Percentiles rank a stretch among this genome's conserved stretches.
Conservation (phyloP, 1,140 invertebrate genomes). For the Brachionus paranguensis region DNA sequence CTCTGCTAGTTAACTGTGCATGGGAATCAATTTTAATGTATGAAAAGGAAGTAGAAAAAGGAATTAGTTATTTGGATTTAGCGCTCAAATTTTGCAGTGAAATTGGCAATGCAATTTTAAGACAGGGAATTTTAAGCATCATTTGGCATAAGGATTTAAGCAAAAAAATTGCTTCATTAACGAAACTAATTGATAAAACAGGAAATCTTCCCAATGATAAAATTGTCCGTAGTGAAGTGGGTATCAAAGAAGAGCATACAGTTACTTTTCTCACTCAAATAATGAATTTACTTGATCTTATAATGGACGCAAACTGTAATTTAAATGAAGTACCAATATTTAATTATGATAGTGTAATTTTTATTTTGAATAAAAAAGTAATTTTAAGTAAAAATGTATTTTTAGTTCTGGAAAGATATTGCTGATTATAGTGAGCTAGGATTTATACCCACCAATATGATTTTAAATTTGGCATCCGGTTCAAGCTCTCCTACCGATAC, state of each 20-base stretch:
- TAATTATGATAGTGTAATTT: not conserved
- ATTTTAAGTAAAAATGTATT: not conserved
- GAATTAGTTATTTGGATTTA: conserved; percentile 63
- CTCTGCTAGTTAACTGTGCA: conserved; percentile 73
- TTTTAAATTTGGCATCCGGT: conserved; percentile 7
- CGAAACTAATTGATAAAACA: conserved; percentile 8
- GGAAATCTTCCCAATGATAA: not conserved
- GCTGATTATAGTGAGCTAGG: not conserved
- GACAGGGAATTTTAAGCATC: conserved; percentile 58
- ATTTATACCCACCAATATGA: conserved; percentile 26
- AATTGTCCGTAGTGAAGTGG: not conserved
- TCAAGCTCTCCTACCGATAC: conserved; percentile 38
- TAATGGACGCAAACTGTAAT: conserved; percentile 37
- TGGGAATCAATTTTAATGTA: conserved; percentile 82
- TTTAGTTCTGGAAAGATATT: conserved; percentile 23
- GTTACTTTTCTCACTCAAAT: not conserved
- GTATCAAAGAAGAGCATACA: not conserved
- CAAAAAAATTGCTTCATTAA: not conserved
- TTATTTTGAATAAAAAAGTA: not conserved
- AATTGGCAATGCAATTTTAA: conserved; percentile 63
- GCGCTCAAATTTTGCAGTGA: conserved; percentile 61
- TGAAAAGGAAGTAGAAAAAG: conserved; percentile 67
- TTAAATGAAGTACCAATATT: conserved; percentile 38
- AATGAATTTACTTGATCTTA: conserved; percentile 35
- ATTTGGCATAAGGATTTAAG: conserved; percentile 20